Conservation (phyloP, 2,888 invertebrate species). For the Griposia aprilina region DNA sequence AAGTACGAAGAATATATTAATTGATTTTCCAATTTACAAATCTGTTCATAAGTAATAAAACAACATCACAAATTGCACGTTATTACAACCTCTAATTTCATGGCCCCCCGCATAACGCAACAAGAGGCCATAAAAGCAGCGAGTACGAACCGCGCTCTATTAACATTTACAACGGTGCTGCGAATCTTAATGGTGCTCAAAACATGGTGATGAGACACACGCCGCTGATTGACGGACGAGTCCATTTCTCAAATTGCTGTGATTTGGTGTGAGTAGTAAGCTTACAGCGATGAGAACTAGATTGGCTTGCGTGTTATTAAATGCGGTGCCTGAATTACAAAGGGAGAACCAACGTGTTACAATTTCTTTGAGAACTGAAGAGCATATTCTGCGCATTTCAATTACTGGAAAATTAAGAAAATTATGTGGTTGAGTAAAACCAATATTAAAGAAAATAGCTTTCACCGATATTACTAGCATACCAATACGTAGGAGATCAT, state of each 20-base stretch:
- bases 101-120: constrained; percentile 55
- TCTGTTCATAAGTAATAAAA: constrained; percentile 18
- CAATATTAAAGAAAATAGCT: not conserved
- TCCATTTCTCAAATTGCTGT: constrained; percentile 72
- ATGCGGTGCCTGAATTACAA: not conserved
- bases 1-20: not conserved
- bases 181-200: constrained; percentile 68
- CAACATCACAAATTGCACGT: constrained; percentile 30
- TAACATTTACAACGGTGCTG: constrained; percentile 65
- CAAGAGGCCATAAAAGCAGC: constrained; percentile 60
- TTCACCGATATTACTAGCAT: not conserved
- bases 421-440: not conserved
- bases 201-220: constrained; percentile 68
- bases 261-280: constrained; percentile 28
- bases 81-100: constrained; percentile 55
- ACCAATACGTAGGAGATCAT: not conserved
- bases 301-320: not conserved
- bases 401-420: not conserved
- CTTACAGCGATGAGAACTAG: constrained; percentile 4
- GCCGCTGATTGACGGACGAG: constrained; percentile 73
- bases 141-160: constrained; percentile 50
- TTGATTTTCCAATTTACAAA: constrained; percentile 21
- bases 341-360: not conserved
- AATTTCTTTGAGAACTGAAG: not conserved
- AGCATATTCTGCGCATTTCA: not conserved